phyloP scores from a whole-genome alignment of 2,888 invertebrate genomes.

The Oligia strigilis region DNA sequence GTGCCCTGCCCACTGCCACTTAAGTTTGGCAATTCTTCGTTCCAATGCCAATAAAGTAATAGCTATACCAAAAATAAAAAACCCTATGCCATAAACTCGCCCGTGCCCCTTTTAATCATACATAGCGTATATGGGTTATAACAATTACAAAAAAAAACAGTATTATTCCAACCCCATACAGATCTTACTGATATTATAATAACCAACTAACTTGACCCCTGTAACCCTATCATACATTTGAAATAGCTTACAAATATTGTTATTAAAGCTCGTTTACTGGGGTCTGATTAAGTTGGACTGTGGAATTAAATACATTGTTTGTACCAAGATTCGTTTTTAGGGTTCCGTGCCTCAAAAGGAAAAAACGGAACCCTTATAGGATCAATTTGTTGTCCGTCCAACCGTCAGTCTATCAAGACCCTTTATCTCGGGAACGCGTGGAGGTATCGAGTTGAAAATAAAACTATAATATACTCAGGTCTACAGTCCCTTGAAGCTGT shows the following conservation, averaged over 20 bases:
- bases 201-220: conserved; percentile 55
- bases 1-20: no score
- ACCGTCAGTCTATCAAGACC: no score
- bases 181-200: conserved; percentile 60
- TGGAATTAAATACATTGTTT: conserved; percentile 31
- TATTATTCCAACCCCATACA: conserved; percentile 60
- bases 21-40: no score
- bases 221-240: conserved; percentile 50
- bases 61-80: neutral
- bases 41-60: neutral
- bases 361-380: no score
- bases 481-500: no score
- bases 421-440: no score
- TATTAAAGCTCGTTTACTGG: conserved; percentile 41
- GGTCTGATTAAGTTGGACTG: conserved; percentile 47
- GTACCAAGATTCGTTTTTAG: conserved; percentile 26
- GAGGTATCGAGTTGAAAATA: no score
- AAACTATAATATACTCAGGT: no score
- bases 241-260: conserved; percentile 52
- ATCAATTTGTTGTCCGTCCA: no score
- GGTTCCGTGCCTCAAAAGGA: no score
- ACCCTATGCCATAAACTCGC: conserved; percentile 29
- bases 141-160: conserved; percentile 72
- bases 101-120: conserved; percentile 68
- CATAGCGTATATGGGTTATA: conserved; percentile 61